These are phyloP conservation scores for Dasysyrphus albostriatus DNA, from an alignment of 2,888 invertebrate genomes.

Conservation along the genomic window DNA sequence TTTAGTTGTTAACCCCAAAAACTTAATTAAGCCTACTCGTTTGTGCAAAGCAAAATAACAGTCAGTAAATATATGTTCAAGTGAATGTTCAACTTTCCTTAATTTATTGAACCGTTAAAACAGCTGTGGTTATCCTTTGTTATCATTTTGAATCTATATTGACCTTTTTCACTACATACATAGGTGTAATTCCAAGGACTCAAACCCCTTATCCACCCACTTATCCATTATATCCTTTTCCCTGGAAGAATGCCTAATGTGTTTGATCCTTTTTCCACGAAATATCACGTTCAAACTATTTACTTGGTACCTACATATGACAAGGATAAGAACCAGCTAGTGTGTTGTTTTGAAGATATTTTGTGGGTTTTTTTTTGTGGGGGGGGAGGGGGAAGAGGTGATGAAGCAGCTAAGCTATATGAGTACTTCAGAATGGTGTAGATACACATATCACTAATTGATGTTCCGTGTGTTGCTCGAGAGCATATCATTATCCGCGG, in stretches of 20 bases:
- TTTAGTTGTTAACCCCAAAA: slow-evolving; percentile 32
- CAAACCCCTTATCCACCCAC: background rate
- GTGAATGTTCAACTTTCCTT: slow-evolving; percentile 12
- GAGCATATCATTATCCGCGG: too few species aligned
- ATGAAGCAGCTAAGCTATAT: background rate
- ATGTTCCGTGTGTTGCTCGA: slow-evolving; percentile 38
- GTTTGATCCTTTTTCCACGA: slow-evolving; percentile 49
- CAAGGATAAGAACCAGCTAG: slow-evolving; percentile 29
- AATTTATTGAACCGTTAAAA: slow-evolving; percentile 56
- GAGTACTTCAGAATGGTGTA: background rate
- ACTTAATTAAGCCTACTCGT: slow-evolving; percentile 56
- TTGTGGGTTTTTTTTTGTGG: slow-evolving; percentile 22
- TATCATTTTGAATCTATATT: slow-evolving; percentile 59
- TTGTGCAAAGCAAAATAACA: slow-evolving; percentile 11
- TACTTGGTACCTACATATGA: background rate
- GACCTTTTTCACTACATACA: slow-evolving; percentile 36
- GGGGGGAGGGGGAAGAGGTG: slow-evolving; percentile 14
- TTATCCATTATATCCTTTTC: background rate
- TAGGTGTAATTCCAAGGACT: background rate
- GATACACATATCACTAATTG: slow-evolving; percentile 61
- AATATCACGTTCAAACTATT: slow-evolving; percentile 44
- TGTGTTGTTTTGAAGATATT: slow-evolving; percentile 22
- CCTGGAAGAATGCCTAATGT: slow-evolving; percentile 8
- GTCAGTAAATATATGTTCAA: background rate
- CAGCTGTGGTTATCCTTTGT: slow-evolving; percentile 61